Conservation (phyloP, 64 coral and sea anemone genomes). For the Trachythela sp. region DNA sequence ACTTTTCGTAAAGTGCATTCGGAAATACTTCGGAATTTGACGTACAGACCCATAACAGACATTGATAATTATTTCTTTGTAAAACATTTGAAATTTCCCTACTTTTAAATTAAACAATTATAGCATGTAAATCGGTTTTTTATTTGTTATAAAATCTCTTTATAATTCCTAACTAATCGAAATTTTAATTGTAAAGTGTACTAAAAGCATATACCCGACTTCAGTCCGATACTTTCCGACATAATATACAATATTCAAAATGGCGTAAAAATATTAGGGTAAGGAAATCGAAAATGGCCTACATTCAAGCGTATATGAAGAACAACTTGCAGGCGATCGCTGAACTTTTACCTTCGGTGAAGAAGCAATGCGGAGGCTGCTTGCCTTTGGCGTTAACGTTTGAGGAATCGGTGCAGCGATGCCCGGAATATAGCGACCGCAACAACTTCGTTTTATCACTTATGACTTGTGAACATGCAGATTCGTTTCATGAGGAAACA, state of each 20-base stretch:
- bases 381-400: background rate
- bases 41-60: too few relatives aligned
- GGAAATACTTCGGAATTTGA: too few relatives aligned
- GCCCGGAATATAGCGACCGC: background rate
- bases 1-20: too few relatives aligned
- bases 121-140: too few relatives aligned
- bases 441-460: background rate
- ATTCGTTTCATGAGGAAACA: background rate
- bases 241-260: background rate
- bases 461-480: background rate
- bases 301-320: slow-evolving; percentile 1
- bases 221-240: background rate
- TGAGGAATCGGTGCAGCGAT: background rate
- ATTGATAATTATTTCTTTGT: too few relatives aligned
- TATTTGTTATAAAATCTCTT: too few relatives aligned
- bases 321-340: background rate
- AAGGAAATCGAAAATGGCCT: slow-evolving; percentile 1
- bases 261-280: background rate
- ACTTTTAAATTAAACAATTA: too few relatives aligned
- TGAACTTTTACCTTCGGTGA: background rate
- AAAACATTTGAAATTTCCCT: too few relatives aligned
- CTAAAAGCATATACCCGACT: background rate
- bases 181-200: too few relatives aligned
- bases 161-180: too few relatives aligned
- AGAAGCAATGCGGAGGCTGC: slow-evolving; percentile 7